phyloP scores from a whole-genome alignment of 35 echinoderm and acorn worm species.

The Ophioderma brevispina region DNA sequence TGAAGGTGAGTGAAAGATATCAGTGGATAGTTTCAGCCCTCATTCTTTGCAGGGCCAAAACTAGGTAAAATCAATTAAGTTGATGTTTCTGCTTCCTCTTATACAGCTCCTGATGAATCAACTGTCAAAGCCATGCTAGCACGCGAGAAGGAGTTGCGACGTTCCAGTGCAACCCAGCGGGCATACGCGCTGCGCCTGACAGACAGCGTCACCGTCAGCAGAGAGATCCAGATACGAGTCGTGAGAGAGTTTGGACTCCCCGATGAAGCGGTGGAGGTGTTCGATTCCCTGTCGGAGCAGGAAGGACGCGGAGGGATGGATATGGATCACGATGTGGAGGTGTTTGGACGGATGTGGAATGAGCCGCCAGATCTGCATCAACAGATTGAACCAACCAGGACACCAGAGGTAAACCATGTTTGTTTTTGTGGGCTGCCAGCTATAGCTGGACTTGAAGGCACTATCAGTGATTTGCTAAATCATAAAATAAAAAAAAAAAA shows the following conservation, averaged over 20 bases:
- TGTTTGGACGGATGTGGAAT: slow-evolving; percentile 87
- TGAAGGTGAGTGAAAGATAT: no score
- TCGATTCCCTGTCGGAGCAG: slow-evolving; percentile 56
- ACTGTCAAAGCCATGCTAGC: slow-evolving; percentile 86
- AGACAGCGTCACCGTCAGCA: slow-evolving; percentile 59
- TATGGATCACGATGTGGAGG: slow-evolving; percentile 71
- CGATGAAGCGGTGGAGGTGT: slow-evolving; percentile 91
- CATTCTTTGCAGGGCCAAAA: no score
- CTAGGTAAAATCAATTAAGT: no score
- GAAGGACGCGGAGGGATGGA: slow-evolving; percentile 37
- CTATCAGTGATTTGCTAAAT: no score
- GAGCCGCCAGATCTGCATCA: slow-evolving; percentile 83
- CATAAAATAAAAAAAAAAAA: no score
- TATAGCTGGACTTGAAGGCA: no score
- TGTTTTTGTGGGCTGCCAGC: no score
- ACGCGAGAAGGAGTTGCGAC: slow-evolving; percentile 87
- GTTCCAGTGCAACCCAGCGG: slow-evolving; percentile 66
- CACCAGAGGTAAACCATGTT: slow-evolving; percentile 81
- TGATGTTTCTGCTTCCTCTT: no score
- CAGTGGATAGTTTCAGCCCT: no score
- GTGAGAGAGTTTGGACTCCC: slow-evolving; percentile 96
- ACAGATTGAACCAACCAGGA: slow-evolving; percentile 60
- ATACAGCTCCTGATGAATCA: slow-evolving; percentile 81
- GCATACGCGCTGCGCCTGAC: slow-evolving; percentile 80
- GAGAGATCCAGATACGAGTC: slow-evolving; percentile 79